phyloP scores from a whole-genome alignment of 2,797 vertebrate genomes.

The Apodemus agrarius region DNA sequence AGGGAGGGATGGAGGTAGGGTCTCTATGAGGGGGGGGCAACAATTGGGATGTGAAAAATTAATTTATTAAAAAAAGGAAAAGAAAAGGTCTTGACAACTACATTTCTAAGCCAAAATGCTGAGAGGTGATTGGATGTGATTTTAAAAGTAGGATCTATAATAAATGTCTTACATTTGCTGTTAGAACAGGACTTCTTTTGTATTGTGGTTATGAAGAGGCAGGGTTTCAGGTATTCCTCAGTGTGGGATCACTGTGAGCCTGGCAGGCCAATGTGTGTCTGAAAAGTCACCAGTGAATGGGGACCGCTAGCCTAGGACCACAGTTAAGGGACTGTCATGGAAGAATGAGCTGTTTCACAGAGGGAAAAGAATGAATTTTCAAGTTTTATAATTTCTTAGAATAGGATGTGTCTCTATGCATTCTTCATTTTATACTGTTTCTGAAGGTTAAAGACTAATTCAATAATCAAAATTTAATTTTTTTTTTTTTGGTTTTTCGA shows the following conservation, averaged over 20 bases:
- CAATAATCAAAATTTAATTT: not conserved
- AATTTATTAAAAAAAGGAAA: not conserved
- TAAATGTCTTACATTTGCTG: conserved; percentile 2
- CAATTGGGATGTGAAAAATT: not conserved
- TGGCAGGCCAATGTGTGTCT: not conserved
- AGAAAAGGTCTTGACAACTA: not conserved
- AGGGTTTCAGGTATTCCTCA: not conserved
- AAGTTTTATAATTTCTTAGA: not conserved
- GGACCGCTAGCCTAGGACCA: too few relatives aligned
- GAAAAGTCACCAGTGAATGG: not conserved
- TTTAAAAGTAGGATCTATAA: not conserved
- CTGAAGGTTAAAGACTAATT: not conserved
- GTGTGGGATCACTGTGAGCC: not conserved
- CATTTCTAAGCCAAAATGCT: not conserved
- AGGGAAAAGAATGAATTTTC: not conserved
- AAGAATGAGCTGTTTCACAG: not conserved
- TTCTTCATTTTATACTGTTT: not conserved
- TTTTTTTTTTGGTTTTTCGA: too few relatives aligned
- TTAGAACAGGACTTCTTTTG: not conserved
- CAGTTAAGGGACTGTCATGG: not conserved
- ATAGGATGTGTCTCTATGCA: not conserved
- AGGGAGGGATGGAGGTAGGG: not conserved
- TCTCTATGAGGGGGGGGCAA: not conserved
- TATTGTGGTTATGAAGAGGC: too few relatives aligned
- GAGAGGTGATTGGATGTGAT: not conserved